Evolutionary conservation across 2,888 invertebrate species (phyloP).

Genomic region (Biston betularia): DNA sequence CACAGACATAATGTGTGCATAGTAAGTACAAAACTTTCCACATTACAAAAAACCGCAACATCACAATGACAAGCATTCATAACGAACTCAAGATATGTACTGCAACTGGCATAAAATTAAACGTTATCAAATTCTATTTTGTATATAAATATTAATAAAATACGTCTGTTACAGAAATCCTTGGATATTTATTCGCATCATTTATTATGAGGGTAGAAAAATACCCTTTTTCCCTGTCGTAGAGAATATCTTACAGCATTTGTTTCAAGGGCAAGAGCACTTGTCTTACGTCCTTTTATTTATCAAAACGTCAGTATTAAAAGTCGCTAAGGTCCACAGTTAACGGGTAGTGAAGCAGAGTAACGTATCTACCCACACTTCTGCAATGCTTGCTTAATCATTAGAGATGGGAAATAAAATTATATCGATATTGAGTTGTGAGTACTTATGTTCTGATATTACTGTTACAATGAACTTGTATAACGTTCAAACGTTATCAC

Average conservation of each 20-base stretch:
- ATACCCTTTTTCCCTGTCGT: conserved; percentile 7
- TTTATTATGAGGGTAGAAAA: conserved; percentile 18
- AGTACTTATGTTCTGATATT: background rate
- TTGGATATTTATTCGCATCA: conserved; percentile 19
- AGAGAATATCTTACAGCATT: conserved; percentile 14
- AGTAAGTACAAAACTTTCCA: too few relatives aligned
- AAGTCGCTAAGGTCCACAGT: conserved; percentile 40
- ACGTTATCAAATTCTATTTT: too few relatives aligned
- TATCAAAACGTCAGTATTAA: conserved; percentile 27
- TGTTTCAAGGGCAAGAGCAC: conserved; percentile 6
- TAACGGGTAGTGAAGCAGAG: conserved; percentile 48
- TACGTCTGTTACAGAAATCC: background rate
- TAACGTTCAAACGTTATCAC: too few relatives aligned
- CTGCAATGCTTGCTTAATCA: conserved; percentile 46
- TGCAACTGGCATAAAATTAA: too few relatives aligned
- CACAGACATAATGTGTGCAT: too few relatives aligned
- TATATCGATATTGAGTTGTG: conserved; percentile 31
- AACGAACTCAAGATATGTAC: too few relatives aligned
- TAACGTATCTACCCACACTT: conserved; percentile 45
- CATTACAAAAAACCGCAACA: too few relatives aligned
- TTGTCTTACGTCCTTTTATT: conserved; percentile 20
- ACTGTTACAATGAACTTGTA: too few relatives aligned
- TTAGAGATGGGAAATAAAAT: conserved; percentile 27
- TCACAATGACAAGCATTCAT: too few relatives aligned
- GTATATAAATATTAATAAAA: conserved; percentile 8